Conservation (phyloP, 2,888 invertebrate species). For the Heterodera filipjevi region DNA sequence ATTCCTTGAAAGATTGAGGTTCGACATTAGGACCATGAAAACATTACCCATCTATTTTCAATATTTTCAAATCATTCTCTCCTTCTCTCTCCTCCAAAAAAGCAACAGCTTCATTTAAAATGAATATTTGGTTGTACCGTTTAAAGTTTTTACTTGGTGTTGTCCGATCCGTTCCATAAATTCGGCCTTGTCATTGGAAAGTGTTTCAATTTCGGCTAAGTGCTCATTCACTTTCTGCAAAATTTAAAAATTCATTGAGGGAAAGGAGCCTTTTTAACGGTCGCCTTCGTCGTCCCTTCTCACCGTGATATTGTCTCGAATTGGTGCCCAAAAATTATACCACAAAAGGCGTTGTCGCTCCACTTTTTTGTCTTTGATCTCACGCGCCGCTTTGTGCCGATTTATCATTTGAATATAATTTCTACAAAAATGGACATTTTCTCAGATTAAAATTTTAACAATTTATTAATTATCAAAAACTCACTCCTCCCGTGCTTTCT, state of each 20-base stretch:
- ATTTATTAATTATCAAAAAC: background rate
- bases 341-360: conserved; percentile 23
- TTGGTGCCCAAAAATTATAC: conserved; percentile 29
- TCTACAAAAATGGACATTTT: background rate
- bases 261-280: too few relatives aligned
- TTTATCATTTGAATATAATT: conserved; percentile 18
- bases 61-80: too few relatives aligned
- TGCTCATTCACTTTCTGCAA: background rate
- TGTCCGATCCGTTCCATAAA: background rate
- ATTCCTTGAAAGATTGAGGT: too few relatives aligned
- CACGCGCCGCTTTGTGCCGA: conserved; percentile 26
- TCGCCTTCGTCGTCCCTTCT: background rate
- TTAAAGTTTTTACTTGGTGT: background rate
- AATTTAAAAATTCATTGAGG: background rate
- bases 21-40: too few relatives aligned
- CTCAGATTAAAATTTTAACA: too few relatives aligned
- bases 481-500: conserved; percentile 20
- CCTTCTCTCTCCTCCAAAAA: too few relatives aligned
- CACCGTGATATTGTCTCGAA: conserved; percentile 27
- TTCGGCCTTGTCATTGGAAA: background rate
- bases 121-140: too few relatives aligned
- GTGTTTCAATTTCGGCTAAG: background rate
- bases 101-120: too few relatives aligned
- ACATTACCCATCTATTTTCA: too few relatives aligned
- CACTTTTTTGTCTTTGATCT: conserved; percentile 28